A percentile compares a stretch with the other conserved stretches of the same genome.
Conservation (phyloP, 37 sponge, comb jelly and placozoan species). For the Beroe ovata region DNA sequence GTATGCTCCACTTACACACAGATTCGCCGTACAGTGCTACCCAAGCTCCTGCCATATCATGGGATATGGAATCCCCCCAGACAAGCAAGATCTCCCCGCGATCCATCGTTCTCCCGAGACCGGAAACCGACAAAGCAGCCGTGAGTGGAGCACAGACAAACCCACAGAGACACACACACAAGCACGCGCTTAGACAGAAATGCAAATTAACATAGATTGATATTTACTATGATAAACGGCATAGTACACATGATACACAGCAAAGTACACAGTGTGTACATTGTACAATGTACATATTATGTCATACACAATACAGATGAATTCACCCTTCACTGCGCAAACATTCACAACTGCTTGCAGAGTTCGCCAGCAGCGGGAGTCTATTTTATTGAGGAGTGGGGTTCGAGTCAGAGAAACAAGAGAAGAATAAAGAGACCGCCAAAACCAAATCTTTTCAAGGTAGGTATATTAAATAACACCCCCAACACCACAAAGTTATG, state of each 20-base stretch:
- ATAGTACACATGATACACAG: too few relatives aligned
- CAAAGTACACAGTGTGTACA: too few relatives aligned
- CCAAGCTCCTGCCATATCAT: background rate
- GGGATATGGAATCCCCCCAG: slow-evolving; percentile 60
- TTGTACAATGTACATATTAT: too few relatives aligned
- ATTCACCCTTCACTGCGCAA: too few relatives aligned
- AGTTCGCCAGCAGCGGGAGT: slow-evolving; percentile 36
- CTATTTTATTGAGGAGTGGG: slow-evolving; percentile 40
- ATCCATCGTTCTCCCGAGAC: slow-evolving; percentile 15
- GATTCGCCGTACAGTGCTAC: slow-evolving; percentile 6
- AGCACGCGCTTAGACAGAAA: too few relatives aligned
- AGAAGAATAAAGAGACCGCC: slow-evolving; percentile 20
- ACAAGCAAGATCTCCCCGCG: slow-evolving; percentile 23
- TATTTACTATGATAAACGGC: too few relatives aligned
- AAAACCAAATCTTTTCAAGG: slow-evolving; percentile 42
- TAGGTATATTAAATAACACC: too few relatives aligned
- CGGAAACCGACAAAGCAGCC: background rate
- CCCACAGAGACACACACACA: too few relatives aligned
- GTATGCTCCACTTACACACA: background rate
- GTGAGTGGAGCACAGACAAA: too few relatives aligned
- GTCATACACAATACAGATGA: too few relatives aligned
- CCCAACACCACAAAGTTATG: too few relatives aligned
- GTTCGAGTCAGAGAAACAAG: slow-evolving; percentile 15
- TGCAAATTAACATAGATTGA: too few relatives aligned
- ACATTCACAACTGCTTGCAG: slow-evolving; percentile 5